Percentiles rank a stretch among this genome's conserved stretches.
Evolutionary conservation across 2,113 vertebrate genomes (phyloP).

Genomic region (Corythornis vintsioides): DNA sequence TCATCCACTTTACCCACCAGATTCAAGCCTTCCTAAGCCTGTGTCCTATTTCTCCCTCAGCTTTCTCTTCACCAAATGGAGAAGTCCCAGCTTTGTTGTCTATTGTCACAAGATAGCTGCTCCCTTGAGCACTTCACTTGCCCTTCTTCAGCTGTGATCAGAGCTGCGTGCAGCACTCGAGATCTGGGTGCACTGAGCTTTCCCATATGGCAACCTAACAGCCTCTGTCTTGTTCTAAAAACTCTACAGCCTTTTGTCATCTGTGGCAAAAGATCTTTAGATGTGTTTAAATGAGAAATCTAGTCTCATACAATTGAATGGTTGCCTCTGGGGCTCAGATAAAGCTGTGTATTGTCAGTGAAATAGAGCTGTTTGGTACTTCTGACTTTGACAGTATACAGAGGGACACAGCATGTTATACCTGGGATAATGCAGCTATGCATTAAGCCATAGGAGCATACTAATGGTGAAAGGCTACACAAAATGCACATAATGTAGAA

Average conservation of each 20-base stretch:
- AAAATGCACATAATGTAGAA: not conserved
- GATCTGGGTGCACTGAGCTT: not conserved
- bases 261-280: slow-evolving; percentile 14
- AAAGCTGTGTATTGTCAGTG: slow-evolving; percentile 9
- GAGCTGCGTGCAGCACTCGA: not conserved
- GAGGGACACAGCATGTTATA: not conserved
- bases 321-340: slow-evolving; percentile 44
- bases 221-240: slow-evolving; percentile 41
- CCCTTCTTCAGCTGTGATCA: slow-evolving; percentile 6
- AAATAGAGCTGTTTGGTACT: slow-evolving; percentile 36
- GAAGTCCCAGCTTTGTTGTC: slow-evolving; percentile 5
- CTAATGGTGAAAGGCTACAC: not conserved
- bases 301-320: not conserved
- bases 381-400: not conserved
- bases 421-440: not conserved
- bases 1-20: slow-evolving; percentile 13
- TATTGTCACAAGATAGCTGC: not conserved
- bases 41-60: not conserved
- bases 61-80: slow-evolving; percentile 9
- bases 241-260: slow-evolving; percentile 16
- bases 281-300: slow-evolving; percentile 40
- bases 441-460: not conserved
- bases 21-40: slow-evolving; percentile 29
- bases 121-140: not conserved
- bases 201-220: not conserved